Evolutionary conservation across 2,797 vertebrate species (phyloP).

Genomic region (Poeciliopsis turneri): DNA sequence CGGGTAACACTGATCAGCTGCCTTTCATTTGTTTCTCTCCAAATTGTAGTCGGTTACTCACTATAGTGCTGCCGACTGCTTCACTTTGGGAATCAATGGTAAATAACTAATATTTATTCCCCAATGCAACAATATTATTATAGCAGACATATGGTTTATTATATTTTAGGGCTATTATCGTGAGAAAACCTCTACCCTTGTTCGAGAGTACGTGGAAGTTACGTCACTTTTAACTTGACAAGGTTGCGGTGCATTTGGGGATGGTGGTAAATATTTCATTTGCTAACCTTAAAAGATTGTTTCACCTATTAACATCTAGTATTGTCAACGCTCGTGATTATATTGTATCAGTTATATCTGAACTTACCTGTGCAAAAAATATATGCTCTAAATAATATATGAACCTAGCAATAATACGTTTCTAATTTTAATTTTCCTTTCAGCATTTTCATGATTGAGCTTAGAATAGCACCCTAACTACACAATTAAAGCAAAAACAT

Average conservation of each 20-base stretch:
- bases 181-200: constrained; percentile 1
- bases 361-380: neutral
- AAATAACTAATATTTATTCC: neutral
- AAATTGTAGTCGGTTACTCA: neutral
- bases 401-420: neutral
- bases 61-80: neutral
- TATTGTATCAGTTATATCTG: neutral
- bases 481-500: neutral
- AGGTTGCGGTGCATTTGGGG: constrained; percentile 16
- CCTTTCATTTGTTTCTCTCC: neutral
- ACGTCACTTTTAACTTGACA: constrained; percentile 51
- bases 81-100: neutral
- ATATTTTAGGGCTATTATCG: neutral
- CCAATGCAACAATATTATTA: neutral
- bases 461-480: neutral
- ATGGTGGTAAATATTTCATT: constrained; percentile 16
- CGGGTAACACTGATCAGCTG: constrained; percentile 13
- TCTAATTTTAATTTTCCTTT: neutral
- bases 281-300: neutral
- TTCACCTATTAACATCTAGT: neutral
- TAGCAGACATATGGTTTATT: neutral
- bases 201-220: constrained; percentile 49
- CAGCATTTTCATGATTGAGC: neutral
- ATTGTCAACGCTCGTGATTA: neutral
- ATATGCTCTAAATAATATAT: neutral